Percentiles rank a stretch among this genome's conserved stretches.
Evolutionary conservation across 2,888 invertebrate species (phyloP).

Genomic region (Drosophila colorata): DNA sequence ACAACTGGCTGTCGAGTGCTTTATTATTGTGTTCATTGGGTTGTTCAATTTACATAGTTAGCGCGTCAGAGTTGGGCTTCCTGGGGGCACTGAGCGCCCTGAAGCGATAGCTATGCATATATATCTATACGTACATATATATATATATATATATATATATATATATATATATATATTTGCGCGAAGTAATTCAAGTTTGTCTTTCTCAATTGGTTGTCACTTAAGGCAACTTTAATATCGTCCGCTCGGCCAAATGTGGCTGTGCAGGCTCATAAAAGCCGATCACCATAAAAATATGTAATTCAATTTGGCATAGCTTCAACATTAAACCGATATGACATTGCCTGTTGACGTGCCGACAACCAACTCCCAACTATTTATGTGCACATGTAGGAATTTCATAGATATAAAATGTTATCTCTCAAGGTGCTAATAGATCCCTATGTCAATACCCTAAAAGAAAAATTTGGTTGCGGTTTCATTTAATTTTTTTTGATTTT

Average conservation of each 20-base stretch:
- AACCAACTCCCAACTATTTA: not conserved
- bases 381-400: constrained; percentile 1
- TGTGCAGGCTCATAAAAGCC: constrained; percentile 27
- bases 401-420: constrained; percentile 23
- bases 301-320: constrained; percentile 12
- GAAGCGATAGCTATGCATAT: not conserved
- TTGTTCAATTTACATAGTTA: constrained; percentile 59
- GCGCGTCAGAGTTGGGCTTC: constrained; percentile 7
- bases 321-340: constrained; percentile 27
- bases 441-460: not conserved
- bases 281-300: constrained; percentile 19
- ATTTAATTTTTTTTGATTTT: not conserved
- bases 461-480: not conserved
- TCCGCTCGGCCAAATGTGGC: constrained; percentile 35
- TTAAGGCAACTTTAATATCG: constrained; percentile 54
- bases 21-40: constrained; percentile 64
- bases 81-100: constrained; percentile 1
- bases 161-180: constrained; percentile 17
- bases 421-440: constrained; percentile 22
- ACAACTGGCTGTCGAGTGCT: constrained; percentile 39
- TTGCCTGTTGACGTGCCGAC: constrained; percentile 7
- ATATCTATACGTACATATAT: not conserved
- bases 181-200: constrained; percentile 43
- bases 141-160: not conserved
- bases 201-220: constrained; percentile 48